A percentile compares a stretch with the other conserved stretches of the same genome.
Conservation (phyloP, 2,888 invertebrate species). For the Leptarthrus brevirostris region DNA sequence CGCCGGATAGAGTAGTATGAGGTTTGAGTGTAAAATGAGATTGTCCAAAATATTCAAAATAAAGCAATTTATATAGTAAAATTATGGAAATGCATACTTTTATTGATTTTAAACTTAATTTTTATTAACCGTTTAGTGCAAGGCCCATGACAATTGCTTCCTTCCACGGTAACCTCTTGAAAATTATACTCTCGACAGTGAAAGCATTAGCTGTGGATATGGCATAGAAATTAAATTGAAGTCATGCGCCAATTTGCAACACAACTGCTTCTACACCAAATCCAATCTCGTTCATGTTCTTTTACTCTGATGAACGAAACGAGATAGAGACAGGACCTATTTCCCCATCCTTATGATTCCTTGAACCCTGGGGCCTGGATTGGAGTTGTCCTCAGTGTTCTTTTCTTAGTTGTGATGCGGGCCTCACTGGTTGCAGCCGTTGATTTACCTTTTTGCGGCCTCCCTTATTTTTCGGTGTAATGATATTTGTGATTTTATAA, state of each 20-base stretch:
- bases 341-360: conserved; percentile 34
- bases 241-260: conserved; percentile 41
- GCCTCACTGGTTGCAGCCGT: conserved; percentile 16
- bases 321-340: conserved; percentile 26
- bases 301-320: conserved; percentile 2
- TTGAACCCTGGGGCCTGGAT: conserved; percentile 42
- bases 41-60: too few species aligned
- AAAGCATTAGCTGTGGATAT: too few species aligned
- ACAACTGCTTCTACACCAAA: conserved; percentile 18
- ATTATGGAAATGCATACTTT: too few species aligned
- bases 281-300: conserved; percentile 17
- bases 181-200: conserved; percentile 18
- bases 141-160: neutral
- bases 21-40: too few species aligned
- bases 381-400: conserved; percentile 33
- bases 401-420: conserved; percentile 36
- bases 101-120: conserved; percentile 1
- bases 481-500: neutral
- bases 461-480: conserved; percentile 14
- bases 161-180: conserved; percentile 5
- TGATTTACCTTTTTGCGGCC: conserved; percentile 8
- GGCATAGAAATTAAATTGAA: conserved; percentile 19
- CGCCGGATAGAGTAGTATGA: too few species aligned
- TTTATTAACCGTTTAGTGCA: neutral
- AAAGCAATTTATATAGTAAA: too few species aligned